These are phyloP conservation scores for Sinocyclocheilus grahami DNA, from an alignment of 2,113 vertebrate genomes.

Conservation along the genomic window DNA sequence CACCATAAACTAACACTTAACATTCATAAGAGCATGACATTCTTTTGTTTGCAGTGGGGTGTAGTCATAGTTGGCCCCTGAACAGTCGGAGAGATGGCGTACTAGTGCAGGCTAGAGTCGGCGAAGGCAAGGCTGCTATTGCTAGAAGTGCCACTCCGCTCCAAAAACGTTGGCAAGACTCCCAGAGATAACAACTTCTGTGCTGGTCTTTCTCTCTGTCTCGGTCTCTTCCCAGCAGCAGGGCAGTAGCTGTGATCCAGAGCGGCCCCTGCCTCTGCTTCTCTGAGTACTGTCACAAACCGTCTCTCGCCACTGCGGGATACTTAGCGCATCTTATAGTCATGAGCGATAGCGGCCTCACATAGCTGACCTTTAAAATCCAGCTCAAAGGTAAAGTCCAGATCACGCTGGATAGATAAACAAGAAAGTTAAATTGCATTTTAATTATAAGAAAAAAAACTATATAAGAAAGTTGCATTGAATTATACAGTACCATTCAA, in stretches of 20 bases:
- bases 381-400: conserved; percentile 96
- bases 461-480: not conserved
- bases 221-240: conserved; percentile 3
- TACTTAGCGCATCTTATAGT: conserved; percentile 96
- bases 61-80: conserved; percentile 68
- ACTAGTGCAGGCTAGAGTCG: conserved; percentile 41
- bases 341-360: conserved; percentile 91
- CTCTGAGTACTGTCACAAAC: conserved; percentile 46
- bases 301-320: conserved; percentile 45
- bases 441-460: not conserved
- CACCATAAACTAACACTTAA: conserved; percentile 49
- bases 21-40: conserved; percentile 62
- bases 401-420: conserved; percentile 84
- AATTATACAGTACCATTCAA: not conserved
- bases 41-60: conserved; percentile 55
- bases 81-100: conserved; percentile 63
- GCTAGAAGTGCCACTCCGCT: conserved; percentile 48
- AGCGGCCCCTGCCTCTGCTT: conserved; percentile 52
- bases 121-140: conserved; percentile 38
- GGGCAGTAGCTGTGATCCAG: conserved; percentile 25
- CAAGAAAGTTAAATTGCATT: not conserved
- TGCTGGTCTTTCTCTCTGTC: conserved; percentile 32
- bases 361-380: conserved; percentile 98
- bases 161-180: conserved; percentile 15
- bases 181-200: conserved; percentile 35